phyloP scores from a whole-genome alignment of 2,113 vertebrate species.

The Rhombomys opimus region DNA sequence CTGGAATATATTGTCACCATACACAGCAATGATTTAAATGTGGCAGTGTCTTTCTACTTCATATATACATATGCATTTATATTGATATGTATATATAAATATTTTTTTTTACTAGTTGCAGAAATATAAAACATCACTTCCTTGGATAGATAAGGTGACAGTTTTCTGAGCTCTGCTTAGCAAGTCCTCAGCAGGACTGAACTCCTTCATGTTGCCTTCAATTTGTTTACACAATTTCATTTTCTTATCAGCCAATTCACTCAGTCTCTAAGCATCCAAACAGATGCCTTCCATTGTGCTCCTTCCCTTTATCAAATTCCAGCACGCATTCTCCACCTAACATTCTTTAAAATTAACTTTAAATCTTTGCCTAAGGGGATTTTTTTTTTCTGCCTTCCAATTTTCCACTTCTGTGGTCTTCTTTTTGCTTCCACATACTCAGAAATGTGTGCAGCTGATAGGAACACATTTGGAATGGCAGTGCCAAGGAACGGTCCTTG shows the following conservation, averaged over 20 bases:
- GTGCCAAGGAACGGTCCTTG: slow-evolving; percentile 63
- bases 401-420: slow-evolving; percentile 81
- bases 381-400: slow-evolving; percentile 61
- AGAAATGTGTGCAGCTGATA: slow-evolving; percentile 82
- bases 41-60: background rate
- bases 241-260: slow-evolving; percentile 78
- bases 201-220: slow-evolving; percentile 48
- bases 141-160: background rate
- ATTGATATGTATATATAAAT: background rate
- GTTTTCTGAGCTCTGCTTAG: slow-evolving; percentile 36
- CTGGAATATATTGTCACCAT: slow-evolving; percentile 10
- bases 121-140: slow-evolving; percentile 28
- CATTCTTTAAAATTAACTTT: slow-evolving; percentile 79
- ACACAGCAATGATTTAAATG: background rate
- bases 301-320: slow-evolving; percentile 69
- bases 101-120: background rate
- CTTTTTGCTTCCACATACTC: slow-evolving; percentile 73
- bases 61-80: background rate
- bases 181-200: background rate
- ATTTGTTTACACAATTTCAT: slow-evolving; percentile 71
- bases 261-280: slow-evolving; percentile 56
- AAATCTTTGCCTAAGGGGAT: slow-evolving; percentile 72
- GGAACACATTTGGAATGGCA: slow-evolving; percentile 72
- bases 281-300: slow-evolving; percentile 58
- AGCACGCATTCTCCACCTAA: slow-evolving; percentile 60